These are phyloP conservation scores for Halichondria panicea DNA, from an alignment of 37 sponge, comb jelly and placozoan genomes.

Conservation along the genomic window DNA sequence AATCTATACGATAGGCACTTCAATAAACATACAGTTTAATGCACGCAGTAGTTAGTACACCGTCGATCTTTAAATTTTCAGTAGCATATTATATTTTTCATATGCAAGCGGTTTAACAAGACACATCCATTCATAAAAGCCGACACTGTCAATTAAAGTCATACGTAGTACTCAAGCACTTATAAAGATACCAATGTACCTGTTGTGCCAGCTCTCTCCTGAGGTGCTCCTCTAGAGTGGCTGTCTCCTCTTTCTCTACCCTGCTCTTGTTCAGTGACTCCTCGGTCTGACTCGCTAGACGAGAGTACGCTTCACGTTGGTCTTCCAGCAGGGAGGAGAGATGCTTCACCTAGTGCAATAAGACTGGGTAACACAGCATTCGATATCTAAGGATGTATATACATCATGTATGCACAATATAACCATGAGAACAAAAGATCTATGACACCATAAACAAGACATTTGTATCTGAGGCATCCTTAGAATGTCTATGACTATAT, in stretches of 20 bases:
- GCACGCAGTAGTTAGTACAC: too few species aligned
- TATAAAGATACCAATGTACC: not conserved
- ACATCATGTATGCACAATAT: not conserved
- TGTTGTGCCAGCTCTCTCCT: conserved; percentile 66
- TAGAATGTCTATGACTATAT: too few species aligned
- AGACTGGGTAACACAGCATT: not conserved
- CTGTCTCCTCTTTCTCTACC: conserved; percentile 31
- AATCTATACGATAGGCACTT: too few species aligned
- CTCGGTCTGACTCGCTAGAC: conserved; percentile 36
- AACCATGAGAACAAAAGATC: not conserved
- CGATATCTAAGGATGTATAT: not conserved
- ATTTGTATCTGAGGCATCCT: too few species aligned
- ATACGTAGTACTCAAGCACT: not conserved
- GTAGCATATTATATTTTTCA: too few species aligned
- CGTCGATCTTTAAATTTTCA: too few species aligned
- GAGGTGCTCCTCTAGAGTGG: conserved; percentile 66
- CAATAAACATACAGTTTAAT: too few species aligned
- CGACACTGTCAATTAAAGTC: not conserved
- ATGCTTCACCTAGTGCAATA: conserved; percentile 21
- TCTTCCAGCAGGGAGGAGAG: conserved; percentile 20
- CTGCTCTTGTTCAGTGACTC: conserved; percentile 21
- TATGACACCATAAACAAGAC: too few species aligned
- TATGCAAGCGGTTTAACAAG: too few species aligned
- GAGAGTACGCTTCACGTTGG: not conserved
- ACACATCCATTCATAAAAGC: not conserved